Percentiles rank a stretch among this genome's conserved stretches.
Conservation (phyloP, 2,888 invertebrate genomes). For the Dione juno region DNA sequence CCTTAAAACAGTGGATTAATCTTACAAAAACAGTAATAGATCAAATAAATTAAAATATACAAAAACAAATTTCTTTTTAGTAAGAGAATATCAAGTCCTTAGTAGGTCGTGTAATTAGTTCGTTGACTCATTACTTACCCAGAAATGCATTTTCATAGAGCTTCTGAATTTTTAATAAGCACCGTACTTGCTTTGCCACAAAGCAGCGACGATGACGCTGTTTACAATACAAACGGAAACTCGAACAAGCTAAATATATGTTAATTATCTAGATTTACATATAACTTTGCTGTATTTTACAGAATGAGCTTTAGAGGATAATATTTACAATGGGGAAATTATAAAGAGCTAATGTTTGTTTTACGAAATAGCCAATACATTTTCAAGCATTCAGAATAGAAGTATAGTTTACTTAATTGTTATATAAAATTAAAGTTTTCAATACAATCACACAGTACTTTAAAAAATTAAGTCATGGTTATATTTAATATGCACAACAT, state of each 20-base stretch:
- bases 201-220: conserved; percentile 32
- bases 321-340: too few relatives aligned
- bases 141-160: conserved; percentile 44
- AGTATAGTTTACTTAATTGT: too few relatives aligned
- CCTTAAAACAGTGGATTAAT: too few relatives aligned
- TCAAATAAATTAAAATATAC: too few relatives aligned
- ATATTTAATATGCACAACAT: too few relatives aligned
- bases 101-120: conserved; percentile 32
- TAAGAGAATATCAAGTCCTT: not conserved
- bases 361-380: too few relatives aligned
- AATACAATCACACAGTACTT: too few relatives aligned
- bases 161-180: conserved; percentile 45
- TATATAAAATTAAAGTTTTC: too few relatives aligned
- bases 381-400: too few relatives aligned
- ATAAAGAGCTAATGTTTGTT: too few relatives aligned
- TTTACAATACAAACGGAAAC: conserved; percentile 31
- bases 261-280: conserved; percentile 22
- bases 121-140: conserved; percentile 41
- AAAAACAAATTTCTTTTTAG: not conserved
- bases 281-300: not conserved
- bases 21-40: not conserved
- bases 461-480: too few relatives aligned
- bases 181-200: conserved; percentile 41
- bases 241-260: conserved; percentile 24
- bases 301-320: not conserved